These are phyloP conservation scores for Musca vetustissima DNA, from an alignment of 1,140 invertebrate species.

Conservation along the genomic window DNA sequence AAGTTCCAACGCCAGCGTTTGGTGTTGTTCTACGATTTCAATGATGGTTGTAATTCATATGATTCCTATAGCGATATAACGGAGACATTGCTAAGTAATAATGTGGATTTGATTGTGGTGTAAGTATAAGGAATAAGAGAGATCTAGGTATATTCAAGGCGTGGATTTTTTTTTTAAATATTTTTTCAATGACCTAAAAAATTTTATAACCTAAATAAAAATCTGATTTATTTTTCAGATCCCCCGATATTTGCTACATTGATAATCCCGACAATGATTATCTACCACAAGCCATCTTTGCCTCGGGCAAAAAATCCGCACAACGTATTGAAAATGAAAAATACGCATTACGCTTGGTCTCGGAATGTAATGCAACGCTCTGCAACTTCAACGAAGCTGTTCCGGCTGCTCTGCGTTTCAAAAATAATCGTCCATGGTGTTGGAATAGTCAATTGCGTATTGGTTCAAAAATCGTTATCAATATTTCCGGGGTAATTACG, in stretches of 20 bases:
- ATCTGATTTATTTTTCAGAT: constrained; percentile 11
- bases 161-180: too few relatives aligned
- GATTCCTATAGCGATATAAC: constrained; percentile 32
- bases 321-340: constrained; percentile 41
- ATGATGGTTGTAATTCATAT: constrained; percentile 35
- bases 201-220: too few relatives aligned
- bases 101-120: constrained; percentile 46
- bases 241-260: constrained; percentile 42
- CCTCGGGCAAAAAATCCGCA: constrained; percentile 19
- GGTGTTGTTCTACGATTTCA: constrained; percentile 48
- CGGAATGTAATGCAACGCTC: constrained; percentile 40
- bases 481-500: constrained; percentile 44
- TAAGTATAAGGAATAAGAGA: too few relatives aligned
- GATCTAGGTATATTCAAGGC: too few relatives aligned
- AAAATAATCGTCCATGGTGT: constrained; percentile 41
- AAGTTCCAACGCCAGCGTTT: constrained; percentile 36
- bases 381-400: constrained; percentile 45
- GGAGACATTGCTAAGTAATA: constrained; percentile 23
- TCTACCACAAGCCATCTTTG: constrained; percentile 40
- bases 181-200: too few relatives aligned
- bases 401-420: constrained; percentile 33
- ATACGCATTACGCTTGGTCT: constrained; percentile 37
- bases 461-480: constrained; percentile 39
- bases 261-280: constrained; percentile 36
- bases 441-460: constrained; percentile 45